Base-by-base conservation (phyloP, 2,888 invertebrate genomes). In the Lymantria dispar region DNA sequence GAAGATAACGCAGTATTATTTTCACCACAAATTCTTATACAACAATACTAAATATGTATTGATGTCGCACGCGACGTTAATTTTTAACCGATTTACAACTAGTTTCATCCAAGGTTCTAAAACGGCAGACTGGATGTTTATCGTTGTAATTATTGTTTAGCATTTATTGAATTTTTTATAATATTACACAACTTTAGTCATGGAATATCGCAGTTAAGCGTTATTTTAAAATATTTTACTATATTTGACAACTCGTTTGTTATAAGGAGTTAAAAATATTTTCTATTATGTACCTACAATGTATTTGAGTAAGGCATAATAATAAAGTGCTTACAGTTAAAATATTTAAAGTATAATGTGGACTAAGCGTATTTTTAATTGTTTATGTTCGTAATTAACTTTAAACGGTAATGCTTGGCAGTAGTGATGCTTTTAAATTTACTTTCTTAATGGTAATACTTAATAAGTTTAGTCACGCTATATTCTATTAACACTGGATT, bases 21-120 rank as follows among this genome's bases (percentile, higher is more conserved):
- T 52, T 56, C 47, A 15, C 49, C 49, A 44, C 45, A 47, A 53
- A 51, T 58, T 59, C 10, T 15, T 8, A 3, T 10, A 15, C 15
- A 40, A 40, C 12, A 38, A 40, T 74, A 71, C 74, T 76, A 67
- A 70, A 67, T 73, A 58, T 44, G 43, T 52, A 62, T 77, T 71
- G 76, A 76, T 71, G 70, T 63, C 67, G 67, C 78, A 74, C 72
- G 74, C 73, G 70, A 76, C 62, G 59, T 57, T 74, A 74, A 74
- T 76, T 68, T 71, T 72, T 67, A 64, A 70, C 66, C 66, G 70
- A 73, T 76, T 76, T 69, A 66, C 64, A 72, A 72, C 69, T 67
- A 70, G 63, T 72, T 68, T 62, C 54, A 54, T 68, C 62, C 54
- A 61, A 68, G 65, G 56, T 58, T 64, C 56, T 68, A 63, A 68